Conservation (phyloP, 1,140 invertebrate genomes). For the Arion vulgaris region DNA sequence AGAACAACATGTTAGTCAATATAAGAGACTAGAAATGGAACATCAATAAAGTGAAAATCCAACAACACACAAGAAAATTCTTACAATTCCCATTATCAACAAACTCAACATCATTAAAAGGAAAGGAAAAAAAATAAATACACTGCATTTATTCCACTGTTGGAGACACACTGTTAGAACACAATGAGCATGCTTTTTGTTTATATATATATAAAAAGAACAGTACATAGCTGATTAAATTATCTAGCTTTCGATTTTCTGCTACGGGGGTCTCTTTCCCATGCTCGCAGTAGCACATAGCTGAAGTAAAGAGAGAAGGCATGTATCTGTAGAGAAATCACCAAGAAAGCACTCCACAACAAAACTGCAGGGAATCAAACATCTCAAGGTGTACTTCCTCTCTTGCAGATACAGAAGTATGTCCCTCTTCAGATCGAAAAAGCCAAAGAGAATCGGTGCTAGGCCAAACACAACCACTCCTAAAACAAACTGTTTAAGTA, state of each 20-base stretch:
- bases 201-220: not conserved
- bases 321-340: conserved; percentile 91
- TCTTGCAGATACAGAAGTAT: conserved; percentile 85
- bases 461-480: conserved; percentile 85
- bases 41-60: too few relatives aligned
- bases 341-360: conserved; percentile 93
- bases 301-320: conserved; percentile 91
- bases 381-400: conserved; percentile 76
- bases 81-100: not conserved
- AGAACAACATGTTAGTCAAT: too few relatives aligned
- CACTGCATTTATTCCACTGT: not conserved
- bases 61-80: too few relatives aligned
- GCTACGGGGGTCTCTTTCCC: conserved; percentile 78
- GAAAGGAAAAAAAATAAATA: not conserved
- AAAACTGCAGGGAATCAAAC: conserved; percentile 87
- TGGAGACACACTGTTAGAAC: not conserved
- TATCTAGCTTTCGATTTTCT: conserved; percentile 47
- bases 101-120: not conserved
- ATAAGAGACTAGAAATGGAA: too few relatives aligned
- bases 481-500: conserved; percentile 87
- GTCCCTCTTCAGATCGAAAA: conserved; percentile 87
- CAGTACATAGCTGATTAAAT: conserved; percentile 6
- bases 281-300: conserved; percentile 87
- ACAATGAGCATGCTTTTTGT: not conserved
- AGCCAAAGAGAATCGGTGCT: conserved; percentile 85